phyloP scores from a whole-genome alignment of 2,888 invertebrate species.

The Melieria omissa region DNA sequence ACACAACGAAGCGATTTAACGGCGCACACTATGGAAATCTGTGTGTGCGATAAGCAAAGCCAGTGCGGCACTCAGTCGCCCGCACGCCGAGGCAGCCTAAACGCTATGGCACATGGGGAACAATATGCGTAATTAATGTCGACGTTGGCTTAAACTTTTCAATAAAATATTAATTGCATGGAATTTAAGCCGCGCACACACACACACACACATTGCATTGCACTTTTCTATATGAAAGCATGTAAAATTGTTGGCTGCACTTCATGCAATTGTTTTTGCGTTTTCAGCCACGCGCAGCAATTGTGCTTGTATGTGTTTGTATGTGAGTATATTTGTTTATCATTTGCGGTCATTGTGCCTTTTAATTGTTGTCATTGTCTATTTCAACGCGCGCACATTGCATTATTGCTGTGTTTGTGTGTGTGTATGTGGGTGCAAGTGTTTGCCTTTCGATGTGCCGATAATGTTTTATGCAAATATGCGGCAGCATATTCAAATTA shows the following conservation, averaged over 20 bases:
- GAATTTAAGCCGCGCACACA: not conserved
- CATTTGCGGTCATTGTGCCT: not conserved
- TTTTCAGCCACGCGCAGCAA: conserved; percentile 9
- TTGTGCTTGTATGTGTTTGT: conserved; percentile 27
- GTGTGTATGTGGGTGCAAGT: not conserved
- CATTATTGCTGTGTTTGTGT: conserved; percentile 3
- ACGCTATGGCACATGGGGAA: not conserved
- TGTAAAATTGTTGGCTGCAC: too few species aligned
- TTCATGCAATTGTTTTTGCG: too few species aligned
- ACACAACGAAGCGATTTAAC: not conserved
- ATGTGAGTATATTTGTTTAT: not conserved
- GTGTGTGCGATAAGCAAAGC: not conserved
- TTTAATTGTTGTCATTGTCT: too few species aligned
- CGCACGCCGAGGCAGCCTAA: not conserved
- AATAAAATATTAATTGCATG: conserved; percentile 34
- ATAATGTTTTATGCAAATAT: too few species aligned
- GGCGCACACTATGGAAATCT: not conserved
- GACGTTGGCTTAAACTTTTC: conserved; percentile 30
- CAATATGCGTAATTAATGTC: conserved; percentile 36
- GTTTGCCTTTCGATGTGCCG: not conserved
- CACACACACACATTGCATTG: not conserved
- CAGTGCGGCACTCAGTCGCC: not conserved
- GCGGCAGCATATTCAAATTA: too few species aligned
- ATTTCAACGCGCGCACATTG: not conserved
- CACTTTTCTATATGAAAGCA: too few species aligned